These are phyloP conservation scores for Henricia sp. DNA, from an alignment of 53 echinoderm and acorn worm species.

Conservation along the genomic window DNA sequence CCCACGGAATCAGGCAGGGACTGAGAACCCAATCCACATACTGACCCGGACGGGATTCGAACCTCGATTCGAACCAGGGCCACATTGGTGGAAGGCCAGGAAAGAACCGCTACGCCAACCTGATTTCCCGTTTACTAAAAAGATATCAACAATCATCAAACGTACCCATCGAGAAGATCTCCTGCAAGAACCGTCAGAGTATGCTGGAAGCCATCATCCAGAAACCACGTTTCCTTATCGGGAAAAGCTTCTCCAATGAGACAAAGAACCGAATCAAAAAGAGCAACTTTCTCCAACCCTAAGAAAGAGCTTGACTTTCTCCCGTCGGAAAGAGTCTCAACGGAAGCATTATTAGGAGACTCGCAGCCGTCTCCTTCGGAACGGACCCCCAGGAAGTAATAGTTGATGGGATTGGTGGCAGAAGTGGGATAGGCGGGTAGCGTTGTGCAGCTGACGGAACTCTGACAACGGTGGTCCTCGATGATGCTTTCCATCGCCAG, in stretches of 20 bases:
- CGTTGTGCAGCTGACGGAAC: not conserved
- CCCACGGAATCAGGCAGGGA: too few relatives aligned
- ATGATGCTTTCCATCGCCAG: constrained; percentile 36
- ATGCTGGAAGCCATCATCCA: constrained; percentile 55
- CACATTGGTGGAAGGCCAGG: too few relatives aligned
- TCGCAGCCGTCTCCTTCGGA: constrained; percentile 69
- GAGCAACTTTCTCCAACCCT: constrained; percentile 28
- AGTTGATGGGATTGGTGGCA: not conserved
- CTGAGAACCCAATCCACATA: too few relatives aligned
- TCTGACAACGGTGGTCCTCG: constrained; percentile 15
- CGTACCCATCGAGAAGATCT: constrained; percentile 63
- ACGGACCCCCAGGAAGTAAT: constrained; percentile 46
- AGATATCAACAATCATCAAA: too few relatives aligned
- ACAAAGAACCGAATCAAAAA: constrained; percentile 53
- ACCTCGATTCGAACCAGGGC: too few relatives aligned
- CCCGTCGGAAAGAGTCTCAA: not conserved
- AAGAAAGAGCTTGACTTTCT: not conserved
- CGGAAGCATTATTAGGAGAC: not conserved
- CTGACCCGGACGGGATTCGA: too few relatives aligned
- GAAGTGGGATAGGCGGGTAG: not conserved
- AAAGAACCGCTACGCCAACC: too few relatives aligned
- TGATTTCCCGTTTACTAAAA: too few relatives aligned
- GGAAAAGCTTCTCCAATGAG: constrained; percentile 57
- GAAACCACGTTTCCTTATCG: constrained; percentile 57
- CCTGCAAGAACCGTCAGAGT: constrained; percentile 41